Percentiles rank a stretch among this genome's conserved stretches.
Evolutionary conservation across 2,797 vertebrate genomes (phyloP).

Genomic region (Champsocephalus esox): DNA sequence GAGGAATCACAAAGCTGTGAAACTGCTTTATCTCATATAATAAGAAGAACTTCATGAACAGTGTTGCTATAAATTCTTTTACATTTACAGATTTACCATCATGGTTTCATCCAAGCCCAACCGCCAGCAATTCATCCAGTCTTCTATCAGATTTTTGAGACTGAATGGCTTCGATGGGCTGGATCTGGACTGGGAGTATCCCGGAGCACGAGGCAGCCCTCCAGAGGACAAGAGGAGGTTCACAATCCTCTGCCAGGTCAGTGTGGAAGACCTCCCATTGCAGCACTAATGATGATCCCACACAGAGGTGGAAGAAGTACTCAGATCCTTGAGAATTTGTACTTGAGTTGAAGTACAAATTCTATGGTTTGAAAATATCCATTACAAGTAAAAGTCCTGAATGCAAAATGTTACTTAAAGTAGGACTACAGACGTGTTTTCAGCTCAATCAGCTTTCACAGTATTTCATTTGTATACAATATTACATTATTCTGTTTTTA

Average conservation of each 20-base stretch:
- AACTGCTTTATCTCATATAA: not conserved
- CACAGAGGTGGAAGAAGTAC: not conserved
- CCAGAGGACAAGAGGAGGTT: conserved; percentile 81
- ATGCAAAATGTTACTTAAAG: too few species aligned
- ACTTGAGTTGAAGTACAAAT: too few species aligned
- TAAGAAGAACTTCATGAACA: not conserved
- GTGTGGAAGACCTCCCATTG: not conserved
- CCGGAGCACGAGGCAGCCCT: conserved; percentile 85
- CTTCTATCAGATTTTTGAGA: conserved; percentile 81
- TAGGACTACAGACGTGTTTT: too few species aligned
- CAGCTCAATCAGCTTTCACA: too few species aligned
- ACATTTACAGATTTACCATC: conserved; percentile 78
- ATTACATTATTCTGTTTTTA: too few species aligned
- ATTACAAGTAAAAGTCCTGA: too few species aligned
- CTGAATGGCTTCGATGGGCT: conserved; percentile 85
- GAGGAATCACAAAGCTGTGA: not conserved
- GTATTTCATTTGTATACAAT: too few species aligned
- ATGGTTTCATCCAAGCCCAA: conserved; percentile 78
- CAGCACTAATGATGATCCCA: not conserved
- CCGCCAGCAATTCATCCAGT: conserved; percentile 83
- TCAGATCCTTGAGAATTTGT: too few species aligned
- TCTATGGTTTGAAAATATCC: too few species aligned
- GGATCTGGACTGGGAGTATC: conserved; percentile 89
- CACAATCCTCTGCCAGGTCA: conserved; percentile 81
- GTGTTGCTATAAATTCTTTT: not conserved